These are phyloP conservation scores for Macrosteles quadrilineatus DNA, from an alignment of 1,140 invertebrate species.

Conservation along the genomic window DNA sequence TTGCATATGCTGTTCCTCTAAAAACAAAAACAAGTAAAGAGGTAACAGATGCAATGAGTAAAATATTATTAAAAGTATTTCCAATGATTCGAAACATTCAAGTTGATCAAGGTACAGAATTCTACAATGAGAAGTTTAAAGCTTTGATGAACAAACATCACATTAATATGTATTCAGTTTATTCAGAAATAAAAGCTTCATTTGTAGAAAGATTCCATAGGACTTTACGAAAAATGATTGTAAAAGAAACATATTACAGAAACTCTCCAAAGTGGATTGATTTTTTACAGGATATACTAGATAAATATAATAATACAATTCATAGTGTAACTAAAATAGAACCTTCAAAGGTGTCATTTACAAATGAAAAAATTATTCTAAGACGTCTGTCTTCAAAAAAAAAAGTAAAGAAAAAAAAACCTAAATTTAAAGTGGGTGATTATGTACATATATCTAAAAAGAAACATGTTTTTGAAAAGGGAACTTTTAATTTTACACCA, in stretches of 20 bases:
- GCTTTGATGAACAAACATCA: conserved; percentile 43
- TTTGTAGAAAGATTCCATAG: conserved; percentile 51
- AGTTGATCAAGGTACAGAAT: conserved; percentile 49
- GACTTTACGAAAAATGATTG: conserved; percentile 49
- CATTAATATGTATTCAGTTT: conserved; percentile 48
- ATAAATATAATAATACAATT: conserved; percentile 47
- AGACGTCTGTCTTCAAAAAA: too few species aligned
- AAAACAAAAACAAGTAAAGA: conserved; percentile 43
- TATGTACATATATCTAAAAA: neutral
- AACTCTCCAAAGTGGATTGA: conserved; percentile 32
- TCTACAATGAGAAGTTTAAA: conserved; percentile 43
- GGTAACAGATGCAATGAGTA: conserved; percentile 39
- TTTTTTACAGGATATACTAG: conserved; percentile 43
- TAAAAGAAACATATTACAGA: conserved; percentile 45
- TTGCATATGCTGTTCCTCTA: conserved; percentile 42
- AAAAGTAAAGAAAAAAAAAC: neutral
- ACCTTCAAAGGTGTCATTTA: neutral
- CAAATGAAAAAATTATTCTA: neutral
- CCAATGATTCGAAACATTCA: neutral
- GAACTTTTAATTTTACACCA: too few species aligned
- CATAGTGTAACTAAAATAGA: conserved; percentile 21
- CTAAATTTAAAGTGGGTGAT: neutral
- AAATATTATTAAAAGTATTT: neutral
- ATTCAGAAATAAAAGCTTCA: conserved; percentile 48
- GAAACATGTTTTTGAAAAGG: too few species aligned